Conservation (phyloP, 2,888 invertebrate species). For the Phyllotreta cruciferae region DNA sequence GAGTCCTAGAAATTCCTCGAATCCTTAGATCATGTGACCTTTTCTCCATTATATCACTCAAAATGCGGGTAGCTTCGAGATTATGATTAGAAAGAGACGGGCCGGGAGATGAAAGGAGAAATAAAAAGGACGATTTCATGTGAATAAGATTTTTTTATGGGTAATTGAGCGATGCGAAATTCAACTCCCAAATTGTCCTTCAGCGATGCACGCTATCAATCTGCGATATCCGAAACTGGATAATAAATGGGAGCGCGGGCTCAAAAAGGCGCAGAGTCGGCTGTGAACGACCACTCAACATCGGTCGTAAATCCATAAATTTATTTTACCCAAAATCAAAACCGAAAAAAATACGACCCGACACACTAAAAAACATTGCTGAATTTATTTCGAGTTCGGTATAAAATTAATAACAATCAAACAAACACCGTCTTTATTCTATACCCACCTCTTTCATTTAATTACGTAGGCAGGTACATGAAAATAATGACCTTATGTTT, state of each 20-base stretch:
- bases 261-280: conserved; percentile 8
- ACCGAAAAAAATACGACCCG: background rate
- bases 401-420: too few species aligned
- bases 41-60: conserved; percentile 29
- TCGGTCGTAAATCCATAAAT: background rate
- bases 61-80: conserved; percentile 37
- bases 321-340: too few species aligned
- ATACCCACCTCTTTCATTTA: too few species aligned
- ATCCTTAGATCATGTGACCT: conserved; percentile 20
- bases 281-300: background rate
- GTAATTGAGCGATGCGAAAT: conserved; percentile 23
- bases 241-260: background rate
- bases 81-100: conserved; percentile 31
- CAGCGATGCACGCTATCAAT: conserved; percentile 5
- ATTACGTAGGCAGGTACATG: too few species aligned
- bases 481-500: too few species aligned
- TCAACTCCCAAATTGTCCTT: conserved; percentile 12
- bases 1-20: conserved; percentile 7
- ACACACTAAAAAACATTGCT: too few species aligned
- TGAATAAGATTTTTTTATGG: conserved; percentile 24
- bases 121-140: conserved; percentile 26
- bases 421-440: too few species aligned
- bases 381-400: too few species aligned
- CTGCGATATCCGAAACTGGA: conserved; percentile 12
- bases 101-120: conserved; percentile 15